Percentiles rank a stretch among this genome's conserved stretches.
Conservation (phyloP, 2,113 vertebrate species). For the Coreoperca whiteheadi region DNA sequence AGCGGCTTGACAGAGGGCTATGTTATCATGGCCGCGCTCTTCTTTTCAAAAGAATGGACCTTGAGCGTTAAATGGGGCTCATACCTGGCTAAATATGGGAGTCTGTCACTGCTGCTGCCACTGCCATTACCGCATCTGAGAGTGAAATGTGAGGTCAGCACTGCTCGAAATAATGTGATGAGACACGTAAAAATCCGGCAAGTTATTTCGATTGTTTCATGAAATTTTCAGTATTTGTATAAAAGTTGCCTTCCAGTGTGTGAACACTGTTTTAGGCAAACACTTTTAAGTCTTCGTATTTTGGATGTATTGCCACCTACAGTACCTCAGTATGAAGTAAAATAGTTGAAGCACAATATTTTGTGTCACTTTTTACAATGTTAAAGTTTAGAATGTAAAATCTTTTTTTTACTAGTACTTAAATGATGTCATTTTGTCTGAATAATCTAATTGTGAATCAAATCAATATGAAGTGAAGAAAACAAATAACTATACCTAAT, state of each 20-base stretch:
- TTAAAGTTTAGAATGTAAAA: background rate
- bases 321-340: background rate
- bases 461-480: background rate
- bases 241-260: background rate
- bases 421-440: background rate
- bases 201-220: background rate
- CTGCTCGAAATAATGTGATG: background rate
- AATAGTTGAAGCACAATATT: background rate
- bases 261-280: background rate
- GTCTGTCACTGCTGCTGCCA: constrained; percentile 1
- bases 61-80: constrained; percentile 54
- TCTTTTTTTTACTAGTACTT: background rate
- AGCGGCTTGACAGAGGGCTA: constrained; percentile 28
- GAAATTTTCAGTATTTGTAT: background rate
- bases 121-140: background rate
- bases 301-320: background rate
- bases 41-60: constrained; percentile 57
- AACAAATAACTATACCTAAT: no score
- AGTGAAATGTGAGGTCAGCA: background rate
- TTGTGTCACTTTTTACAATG: background rate
- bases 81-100: constrained; percentile 15
- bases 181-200: background rate
- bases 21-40: constrained; percentile 46
- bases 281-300: background rate
- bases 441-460: background rate